Conservation (phyloP, 2,888 invertebrate genomes). For the Philaethria dido region DNA sequence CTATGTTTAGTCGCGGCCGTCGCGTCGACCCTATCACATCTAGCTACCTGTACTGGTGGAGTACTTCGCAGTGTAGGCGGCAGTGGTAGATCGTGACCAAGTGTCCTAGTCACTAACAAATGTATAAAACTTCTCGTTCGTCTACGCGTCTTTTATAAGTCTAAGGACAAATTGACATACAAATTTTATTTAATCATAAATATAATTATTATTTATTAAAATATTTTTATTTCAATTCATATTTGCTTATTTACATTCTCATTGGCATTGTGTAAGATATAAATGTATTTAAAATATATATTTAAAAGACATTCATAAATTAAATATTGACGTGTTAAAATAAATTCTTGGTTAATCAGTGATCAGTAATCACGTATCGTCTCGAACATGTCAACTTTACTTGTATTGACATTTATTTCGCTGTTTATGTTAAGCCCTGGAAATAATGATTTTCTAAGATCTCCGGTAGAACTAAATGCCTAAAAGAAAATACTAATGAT, state of each 20-base stretch:
- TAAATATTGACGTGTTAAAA: too few relatives aligned
- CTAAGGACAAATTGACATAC: conserved; percentile 15
- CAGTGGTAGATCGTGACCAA: background rate
- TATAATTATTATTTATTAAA: conserved; percentile 9
- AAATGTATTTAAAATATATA: too few relatives aligned
- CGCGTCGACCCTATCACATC: conserved; percentile 32
- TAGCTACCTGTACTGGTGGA: conserved; percentile 31
- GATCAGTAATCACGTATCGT: too few relatives aligned
- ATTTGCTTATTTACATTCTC: conserved; percentile 8
- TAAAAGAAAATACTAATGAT: background rate
- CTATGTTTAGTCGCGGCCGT: conserved; percentile 50
- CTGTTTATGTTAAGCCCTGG: background rate
- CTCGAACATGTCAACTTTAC: background rate
- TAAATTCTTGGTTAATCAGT: too few relatives aligned
- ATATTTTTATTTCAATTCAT: conserved; percentile 5
- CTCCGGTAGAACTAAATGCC: background rate
- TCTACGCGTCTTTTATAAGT: background rate
- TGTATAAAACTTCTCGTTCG: background rate
- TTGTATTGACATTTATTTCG: background rate
- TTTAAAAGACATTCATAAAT: too few relatives aligned
- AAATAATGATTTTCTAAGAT: background rate
- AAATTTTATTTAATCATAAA: background rate
- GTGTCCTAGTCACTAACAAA: background rate
- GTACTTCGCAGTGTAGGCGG: background rate
- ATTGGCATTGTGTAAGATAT: background rate